Conservation (phyloP, 2,888 invertebrate genomes). For the Auanema freiburgensis region DNA sequence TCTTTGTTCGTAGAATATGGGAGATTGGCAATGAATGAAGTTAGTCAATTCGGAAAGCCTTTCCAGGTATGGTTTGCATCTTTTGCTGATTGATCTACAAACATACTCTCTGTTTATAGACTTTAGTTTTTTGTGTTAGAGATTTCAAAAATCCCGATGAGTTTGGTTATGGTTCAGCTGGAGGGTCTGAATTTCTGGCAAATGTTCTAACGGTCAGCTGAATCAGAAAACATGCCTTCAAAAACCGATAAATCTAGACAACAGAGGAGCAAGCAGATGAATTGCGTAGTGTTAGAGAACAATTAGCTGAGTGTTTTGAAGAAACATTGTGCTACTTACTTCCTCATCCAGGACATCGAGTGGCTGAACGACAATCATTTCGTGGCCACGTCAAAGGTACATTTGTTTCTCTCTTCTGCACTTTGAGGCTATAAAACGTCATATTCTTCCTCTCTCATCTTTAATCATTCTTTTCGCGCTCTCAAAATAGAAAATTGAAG, state of each 20-base stretch:
- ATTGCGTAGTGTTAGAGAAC: slow-evolving; percentile 43
- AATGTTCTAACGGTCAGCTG: slow-evolving; percentile 43
- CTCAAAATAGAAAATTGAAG: slow-evolving; percentile 15
- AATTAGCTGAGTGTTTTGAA: slow-evolving; percentile 51
- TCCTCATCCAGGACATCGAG: slow-evolving; percentile 61
- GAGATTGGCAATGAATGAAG: slow-evolving; percentile 81
- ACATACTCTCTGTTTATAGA: slow-evolving; percentile 35
- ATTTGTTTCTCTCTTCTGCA: neutral
- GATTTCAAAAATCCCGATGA: slow-evolving; percentile 69
- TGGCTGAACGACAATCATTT: slow-evolving; percentile 59
- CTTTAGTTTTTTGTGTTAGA: slow-evolving; percentile 59
- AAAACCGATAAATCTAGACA: slow-evolving; percentile 18
- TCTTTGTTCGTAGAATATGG: slow-evolving; percentile 97
- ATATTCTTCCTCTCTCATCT: neutral
- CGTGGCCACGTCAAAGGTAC: slow-evolving; percentile 58
- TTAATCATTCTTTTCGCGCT: neutral
- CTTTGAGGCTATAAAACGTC: too few species aligned
- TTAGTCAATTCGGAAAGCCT: slow-evolving; percentile 65
- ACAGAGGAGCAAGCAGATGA: slow-evolving; percentile 40
- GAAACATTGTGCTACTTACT: slow-evolving; percentile 53
- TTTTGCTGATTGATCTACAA: neutral
- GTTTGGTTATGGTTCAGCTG: slow-evolving; percentile 50
- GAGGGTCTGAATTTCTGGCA: slow-evolving; percentile 48
- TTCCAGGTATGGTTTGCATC: slow-evolving; percentile 50
- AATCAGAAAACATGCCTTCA: slow-evolving; percentile 1